Base-by-base conservation (phyloP, 2,113 vertebrate genomes). In the Neogale vison region DNA sequence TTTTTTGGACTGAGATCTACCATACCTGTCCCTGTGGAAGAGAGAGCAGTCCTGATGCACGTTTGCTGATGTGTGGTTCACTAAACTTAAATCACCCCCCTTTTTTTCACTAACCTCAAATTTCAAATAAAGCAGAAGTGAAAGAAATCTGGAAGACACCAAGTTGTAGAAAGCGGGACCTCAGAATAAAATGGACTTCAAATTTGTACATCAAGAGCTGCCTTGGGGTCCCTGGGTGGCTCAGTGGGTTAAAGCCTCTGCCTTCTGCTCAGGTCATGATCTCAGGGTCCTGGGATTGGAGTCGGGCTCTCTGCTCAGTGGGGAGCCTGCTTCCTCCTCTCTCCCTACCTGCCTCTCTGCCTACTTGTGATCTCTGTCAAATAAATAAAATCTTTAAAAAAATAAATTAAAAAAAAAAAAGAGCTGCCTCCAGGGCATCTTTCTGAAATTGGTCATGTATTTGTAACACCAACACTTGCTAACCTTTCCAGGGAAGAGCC, bases 401-500 rank as follows among this genome's bases (percentile, higher is more conserved):
- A 17, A 15, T 15, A 11, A 52, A 14, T 47, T 14, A 15, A 50
- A 50, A 15, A 52, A 52, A 52, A 52, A 52, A 52, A 65, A 82
- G 74, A 17, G 21, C 45, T 50, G 61, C 11, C 61, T 89, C 47
- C 15, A 36, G 34, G 36, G 14, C 8, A 52, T 82, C 71, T 71
- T 91, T 82, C 72, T 93, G 82, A 96, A 94, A 63, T 57, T 4
- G 36, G 67, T 69, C n/a, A 23, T 55, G 5, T 55, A 45, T 84
- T 93, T 81, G 11, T 4, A 90, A 90, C 39, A 81, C 24, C 86
- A 71, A 15, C 14, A 11, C 24, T 81, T 74, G 29, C 65, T 55
- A 74, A 82, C 18, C 71, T 94, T 95, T 89, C 47, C 50, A 81
- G 59, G 93, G 52, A 88, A 81, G 81, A 90, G n/a, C 14, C 92